Base-by-base conservation (phyloP, 2,888 invertebrate species). In the Achlya flavicornis region DNA sequence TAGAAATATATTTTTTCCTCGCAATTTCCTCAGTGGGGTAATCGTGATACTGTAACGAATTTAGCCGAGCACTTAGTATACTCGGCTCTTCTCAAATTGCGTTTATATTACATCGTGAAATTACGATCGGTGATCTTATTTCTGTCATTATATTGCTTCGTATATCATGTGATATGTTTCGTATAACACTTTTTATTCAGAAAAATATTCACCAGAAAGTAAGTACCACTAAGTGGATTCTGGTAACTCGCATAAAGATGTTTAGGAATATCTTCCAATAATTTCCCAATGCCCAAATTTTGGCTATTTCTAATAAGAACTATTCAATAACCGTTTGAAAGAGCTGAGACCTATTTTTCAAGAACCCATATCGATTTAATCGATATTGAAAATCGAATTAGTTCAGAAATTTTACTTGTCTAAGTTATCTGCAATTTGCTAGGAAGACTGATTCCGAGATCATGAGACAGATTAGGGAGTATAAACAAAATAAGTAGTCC, bases 1-100 rank as follows among this genome's bases (percentile, higher is more conserved):
- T 60, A 12, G 35, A 60, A 60, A 60, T 60, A 46, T 16, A 61
- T 59, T 61, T 63, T 62, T 63, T 14, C 33, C 61, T 35, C 7
- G 43, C 66, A 64, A 68, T 63, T 64, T 63, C 57, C 60, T 58
- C 57, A 58, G n/a, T 7, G 38, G 61, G 61, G 63, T 71, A 69
- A 69, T 69, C 67, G 61, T 19, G 67, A 62, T 62, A 59, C 64
- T 48, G 62, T 65, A 71, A 71, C 66, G 63, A 66, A 68, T 59
- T 71, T 68, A 71, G 61, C 58, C 57, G 59, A 61, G 63, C 70
- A 67, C 65, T 68, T 64, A 67, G 62, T 26, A 59, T 46, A 57
- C 62, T 46, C 38, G 61, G 61, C 63, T 63, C 38, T 35, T 35
- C 58, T 14, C 53, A 58, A 65, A 65, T 65, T 65, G 65, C 26